phyloP scores from a whole-genome alignment of 2,888 invertebrate species.

The Chrysolina americana region DNA sequence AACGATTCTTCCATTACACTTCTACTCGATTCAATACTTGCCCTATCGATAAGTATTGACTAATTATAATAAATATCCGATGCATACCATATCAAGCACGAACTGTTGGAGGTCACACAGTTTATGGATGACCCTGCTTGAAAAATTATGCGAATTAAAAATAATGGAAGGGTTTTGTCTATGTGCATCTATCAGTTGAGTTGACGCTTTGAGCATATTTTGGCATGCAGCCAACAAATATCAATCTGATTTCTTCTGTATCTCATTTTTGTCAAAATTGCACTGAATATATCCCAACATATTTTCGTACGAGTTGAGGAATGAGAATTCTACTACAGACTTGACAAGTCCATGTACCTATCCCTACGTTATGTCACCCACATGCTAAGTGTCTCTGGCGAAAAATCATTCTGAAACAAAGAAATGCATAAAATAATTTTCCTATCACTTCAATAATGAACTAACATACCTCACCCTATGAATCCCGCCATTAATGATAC shows the following conservation, averaged over 20 bases:
- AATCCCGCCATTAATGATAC: constrained; percentile 80
- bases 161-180: too few relatives aligned
- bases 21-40: neutral
- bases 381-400: constrained; percentile 8
- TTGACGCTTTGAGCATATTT: neutral
- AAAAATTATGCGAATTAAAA: too few relatives aligned
- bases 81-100: too few relatives aligned
- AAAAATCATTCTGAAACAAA: constrained; percentile 51
- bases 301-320: neutral
- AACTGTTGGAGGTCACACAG: too few relatives aligned
- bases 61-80: too few relatives aligned
- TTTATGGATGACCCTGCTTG: too few relatives aligned
- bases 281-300: neutral
- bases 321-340: neutral
- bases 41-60: too few relatives aligned
- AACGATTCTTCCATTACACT: too few relatives aligned
- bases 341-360: constrained; percentile 3
- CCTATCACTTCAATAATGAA: constrained; percentile 6
- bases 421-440: constrained; percentile 42
- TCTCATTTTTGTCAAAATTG: neutral
- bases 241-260: neutral
- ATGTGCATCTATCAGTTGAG: neutral
- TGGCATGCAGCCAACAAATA: neutral
- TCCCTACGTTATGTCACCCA: constrained; percentile 11
- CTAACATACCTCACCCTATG: constrained; percentile 82